A percentile compares a stretch with the other conserved stretches of the same genome.
Evolutionary conservation across 2,888 invertebrate genomes (phyloP).

Genomic region (Gandaritis pyraliata): DNA sequence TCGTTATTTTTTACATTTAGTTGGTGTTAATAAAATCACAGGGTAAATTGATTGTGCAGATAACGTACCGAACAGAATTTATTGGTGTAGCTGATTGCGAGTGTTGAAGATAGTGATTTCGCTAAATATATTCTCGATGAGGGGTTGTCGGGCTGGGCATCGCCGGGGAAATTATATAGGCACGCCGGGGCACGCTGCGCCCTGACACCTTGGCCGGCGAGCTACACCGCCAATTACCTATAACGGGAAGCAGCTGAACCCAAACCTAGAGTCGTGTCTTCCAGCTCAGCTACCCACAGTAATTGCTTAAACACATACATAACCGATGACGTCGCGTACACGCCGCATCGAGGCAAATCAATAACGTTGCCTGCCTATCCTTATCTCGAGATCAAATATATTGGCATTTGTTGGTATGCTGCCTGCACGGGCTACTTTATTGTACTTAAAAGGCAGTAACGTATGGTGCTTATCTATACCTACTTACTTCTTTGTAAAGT

Average conservation of each 20-base stretch:
- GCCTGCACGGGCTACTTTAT: slow-evolving; percentile 38
- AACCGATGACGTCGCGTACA: slow-evolving; percentile 51
- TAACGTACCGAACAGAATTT: slow-evolving; percentile 26
- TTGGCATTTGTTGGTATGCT: slow-evolving; percentile 44
- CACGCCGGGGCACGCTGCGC: slow-evolving; percentile 55
- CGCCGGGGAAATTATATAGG: slow-evolving; percentile 69
- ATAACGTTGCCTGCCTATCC: slow-evolving; percentile 53
- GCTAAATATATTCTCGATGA: slow-evolving; percentile 61
- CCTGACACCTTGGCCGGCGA: slow-evolving; percentile 71
- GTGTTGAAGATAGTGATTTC: slow-evolving; percentile 48
- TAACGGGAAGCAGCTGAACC: slow-evolving; percentile 70
- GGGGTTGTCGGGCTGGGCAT: slow-evolving; percentile 58
- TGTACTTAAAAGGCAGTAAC: slow-evolving; percentile 31
- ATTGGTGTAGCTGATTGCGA: slow-evolving; percentile 34
- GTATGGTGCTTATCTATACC: slow-evolving; percentile 27
- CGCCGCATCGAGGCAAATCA: slow-evolving; percentile 61
- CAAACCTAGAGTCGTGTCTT: slow-evolving; percentile 42
- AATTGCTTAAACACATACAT: slow-evolving; percentile 77
- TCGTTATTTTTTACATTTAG: slow-evolving; percentile 14
- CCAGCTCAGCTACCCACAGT: slow-evolving; percentile 55
- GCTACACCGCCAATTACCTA: slow-evolving; percentile 63
- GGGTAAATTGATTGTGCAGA: slow-evolving; percentile 21
- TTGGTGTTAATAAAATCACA: slow-evolving; percentile 17
- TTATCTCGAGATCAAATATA: slow-evolving; percentile 59
- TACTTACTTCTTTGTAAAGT: slow-evolving; percentile 5